Percentiles rank a stretch among this genome's conserved stretches.
Evolutionary conservation across 2,888 invertebrate species (phyloP).

Genomic region (Xestia ashworthii): DNA sequence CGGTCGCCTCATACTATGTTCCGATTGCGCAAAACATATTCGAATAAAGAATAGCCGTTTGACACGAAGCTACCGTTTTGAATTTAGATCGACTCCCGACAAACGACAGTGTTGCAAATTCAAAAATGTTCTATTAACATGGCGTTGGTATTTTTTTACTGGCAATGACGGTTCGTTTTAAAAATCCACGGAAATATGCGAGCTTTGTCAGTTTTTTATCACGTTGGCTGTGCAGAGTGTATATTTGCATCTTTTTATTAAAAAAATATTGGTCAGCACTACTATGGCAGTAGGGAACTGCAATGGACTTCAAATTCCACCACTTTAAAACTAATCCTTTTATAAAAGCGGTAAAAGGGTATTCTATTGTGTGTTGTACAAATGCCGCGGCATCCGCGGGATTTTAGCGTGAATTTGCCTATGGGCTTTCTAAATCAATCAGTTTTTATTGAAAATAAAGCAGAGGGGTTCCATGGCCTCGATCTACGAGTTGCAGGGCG

Average conservation of each 20-base stretch:
- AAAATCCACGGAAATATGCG: constrained; percentile 53
- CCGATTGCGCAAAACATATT: constrained; percentile 54
- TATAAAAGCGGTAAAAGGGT: constrained; percentile 20
- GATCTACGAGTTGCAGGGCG: not conserved
- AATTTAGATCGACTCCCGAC: constrained; percentile 54
- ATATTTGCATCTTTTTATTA: constrained; percentile 62
- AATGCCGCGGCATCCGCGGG: not conserved
- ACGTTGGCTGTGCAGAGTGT: constrained; percentile 44
- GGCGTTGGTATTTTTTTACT: constrained; percentile 51
- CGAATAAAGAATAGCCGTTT: constrained; percentile 54
- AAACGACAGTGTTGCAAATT: constrained; percentile 57
- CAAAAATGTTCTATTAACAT: constrained; percentile 56
- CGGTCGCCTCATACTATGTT: constrained; percentile 45
- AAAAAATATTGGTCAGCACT: constrained; percentile 49
- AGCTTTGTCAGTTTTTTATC: constrained; percentile 47
- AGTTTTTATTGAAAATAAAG: not conserved
- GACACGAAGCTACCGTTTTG: constrained; percentile 57
- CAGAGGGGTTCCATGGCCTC: not conserved
- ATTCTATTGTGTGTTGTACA: not conserved
- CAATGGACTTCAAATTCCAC: constrained; percentile 50
- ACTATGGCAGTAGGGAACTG: constrained; percentile 6
- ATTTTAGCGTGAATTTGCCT: not conserved
- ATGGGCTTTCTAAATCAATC: not conserved
- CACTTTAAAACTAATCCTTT: constrained; percentile 48
- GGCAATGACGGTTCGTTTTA: constrained; percentile 52